These are phyloP conservation scores for Psilopogon haemacephalus DNA, from an alignment of 2,113 vertebrate species.

Conservation along the genomic window DNA sequence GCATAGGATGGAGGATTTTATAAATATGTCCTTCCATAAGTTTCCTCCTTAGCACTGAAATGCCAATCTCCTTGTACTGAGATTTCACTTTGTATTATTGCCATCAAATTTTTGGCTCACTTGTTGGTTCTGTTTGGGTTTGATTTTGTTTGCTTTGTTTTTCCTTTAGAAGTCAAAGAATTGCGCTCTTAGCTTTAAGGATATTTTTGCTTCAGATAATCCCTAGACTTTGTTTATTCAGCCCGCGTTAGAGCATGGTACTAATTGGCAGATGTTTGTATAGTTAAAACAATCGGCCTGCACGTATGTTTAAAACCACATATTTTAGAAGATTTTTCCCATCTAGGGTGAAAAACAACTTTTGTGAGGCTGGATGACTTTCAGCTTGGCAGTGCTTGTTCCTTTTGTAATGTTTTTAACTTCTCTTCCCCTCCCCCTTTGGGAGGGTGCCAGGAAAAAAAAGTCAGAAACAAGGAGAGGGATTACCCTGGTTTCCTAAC, in stretches of 20 bases:
- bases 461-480: neutral
- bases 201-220: neutral
- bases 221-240: neutral
- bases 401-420: neutral
- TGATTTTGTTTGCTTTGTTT: neutral
- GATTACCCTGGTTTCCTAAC: conserved; percentile 25
- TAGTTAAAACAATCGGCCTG: neutral
- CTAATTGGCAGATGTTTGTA: neutral
- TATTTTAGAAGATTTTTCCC: neutral
- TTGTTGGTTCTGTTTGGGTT: too few species aligned
- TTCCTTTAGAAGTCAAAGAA: neutral
- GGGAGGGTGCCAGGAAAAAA: conserved; percentile 28
- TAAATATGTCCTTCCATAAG: neutral
- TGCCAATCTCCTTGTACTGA: neutral
- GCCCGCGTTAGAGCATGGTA: neutral
- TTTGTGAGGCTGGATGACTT: neutral
- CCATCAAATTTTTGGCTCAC: neutral
- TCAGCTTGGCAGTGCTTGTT: neutral
- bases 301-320: neutral
- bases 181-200: neutral
- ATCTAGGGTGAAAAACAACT: conserved; percentile 16
- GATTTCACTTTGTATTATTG: neutral
- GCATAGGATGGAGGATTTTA: neutral
- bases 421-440: neutral
- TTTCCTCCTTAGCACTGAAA: neutral